Percentiles rank a stretch among this genome's conserved stretches.
These are phyloP conservation scores for Xiphydria camelus DNA, from an alignment of 2,888 invertebrate species.

Conservation along the genomic window DNA sequence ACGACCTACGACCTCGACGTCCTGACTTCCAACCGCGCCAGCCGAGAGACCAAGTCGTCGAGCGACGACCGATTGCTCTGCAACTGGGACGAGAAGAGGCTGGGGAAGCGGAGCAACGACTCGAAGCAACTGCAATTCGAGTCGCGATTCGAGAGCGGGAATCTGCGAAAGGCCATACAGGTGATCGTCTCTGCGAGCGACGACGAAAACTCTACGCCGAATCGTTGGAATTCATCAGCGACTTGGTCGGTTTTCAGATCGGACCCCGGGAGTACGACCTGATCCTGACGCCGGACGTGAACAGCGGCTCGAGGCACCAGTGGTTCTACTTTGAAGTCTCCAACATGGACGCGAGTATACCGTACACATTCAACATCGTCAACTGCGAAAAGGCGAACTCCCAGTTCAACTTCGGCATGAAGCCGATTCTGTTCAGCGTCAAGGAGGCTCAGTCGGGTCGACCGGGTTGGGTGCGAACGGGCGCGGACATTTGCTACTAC, in stretches of 20 bases:
- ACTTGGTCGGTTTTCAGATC: conserved; percentile 61
- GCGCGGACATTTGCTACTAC: conserved; percentile 81
- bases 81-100: conserved; percentile 43
- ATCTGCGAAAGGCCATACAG: conserved; percentile 80
- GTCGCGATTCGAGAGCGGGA: conserved; percentile 85
- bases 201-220: not conserved
- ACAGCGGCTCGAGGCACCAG: conserved; percentile 77
- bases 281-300: conserved; percentile 80
- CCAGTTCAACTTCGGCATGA: conserved; percentile 88
- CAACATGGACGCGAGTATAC: conserved; percentile 70
- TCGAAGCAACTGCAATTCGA: conserved; percentile 70
- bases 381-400: conserved; percentile 87
- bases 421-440: conserved; percentile 84
- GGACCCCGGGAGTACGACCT: conserved; percentile 80
- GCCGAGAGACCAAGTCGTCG: conserved; percentile 8
- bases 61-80: conserved; percentile 23
- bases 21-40: conserved; percentile 39
- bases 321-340: conserved; percentile 93
- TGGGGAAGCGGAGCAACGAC: conserved; percentile 36
- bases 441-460: conserved; percentile 66
- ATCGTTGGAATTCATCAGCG: conserved; percentile 10
- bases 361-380: conserved; percentile 83
- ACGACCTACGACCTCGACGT: conserved; percentile 74
- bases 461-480: conserved; percentile 73
- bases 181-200: conserved; percentile 53